Evolutionary conservation across 2,888 invertebrate genomes (phyloP), one percentile per base, ranked within the genome.

Genomic region (Cheilosia impressa): DNA sequence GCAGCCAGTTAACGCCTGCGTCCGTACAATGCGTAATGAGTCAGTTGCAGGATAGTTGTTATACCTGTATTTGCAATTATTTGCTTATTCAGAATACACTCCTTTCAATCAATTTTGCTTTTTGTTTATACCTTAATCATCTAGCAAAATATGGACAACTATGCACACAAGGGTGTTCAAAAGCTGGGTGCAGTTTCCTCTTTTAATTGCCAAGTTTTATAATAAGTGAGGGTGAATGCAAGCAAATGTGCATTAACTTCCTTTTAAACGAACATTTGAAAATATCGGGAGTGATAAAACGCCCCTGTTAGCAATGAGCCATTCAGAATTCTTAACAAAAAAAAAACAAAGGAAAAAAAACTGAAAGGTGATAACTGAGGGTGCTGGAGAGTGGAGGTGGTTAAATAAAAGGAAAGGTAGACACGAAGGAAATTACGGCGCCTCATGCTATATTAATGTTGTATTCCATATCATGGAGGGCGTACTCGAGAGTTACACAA

Each of bases 191-290:
- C 24, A 38, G 77, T 68, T 55, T 45, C 17, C 38, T 19, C 38
- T n/a, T 62, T 77, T 69, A 62, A 69, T 62, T 77, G 69, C 34
- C 7, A 47, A 19, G 53, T 62, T 50, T 41, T 38, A 22, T 47
- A 57, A 50, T 22, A 34, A 43, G 43, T 15, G 52, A 38, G 38
- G 58, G 52, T 22, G 72, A 66, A 57, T 79, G n/a, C 47, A 65
- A 43, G 72, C 45, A 17, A 66, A 72, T 66, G 52, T 57, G 45
- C 65, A 72, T 79, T 66, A 65, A 79, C 72, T 66, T 57, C 34
- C 34, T 78, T 78, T 71, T 63, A 78, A 71, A 58, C 47, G 71
- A 78, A 65, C 63, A 53, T 71, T 71, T 66, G n/a, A 38, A 63
- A 78, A 50, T 62, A 45, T 63, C 15, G 34, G 31, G 31, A 62